A percentile compares a stretch with the other conserved stretches of the same genome.
These are phyloP conservation scores for Ahaetulla prasina DNA, from an alignment of 2,113 vertebrate species.

Conservation along the genomic window DNA sequence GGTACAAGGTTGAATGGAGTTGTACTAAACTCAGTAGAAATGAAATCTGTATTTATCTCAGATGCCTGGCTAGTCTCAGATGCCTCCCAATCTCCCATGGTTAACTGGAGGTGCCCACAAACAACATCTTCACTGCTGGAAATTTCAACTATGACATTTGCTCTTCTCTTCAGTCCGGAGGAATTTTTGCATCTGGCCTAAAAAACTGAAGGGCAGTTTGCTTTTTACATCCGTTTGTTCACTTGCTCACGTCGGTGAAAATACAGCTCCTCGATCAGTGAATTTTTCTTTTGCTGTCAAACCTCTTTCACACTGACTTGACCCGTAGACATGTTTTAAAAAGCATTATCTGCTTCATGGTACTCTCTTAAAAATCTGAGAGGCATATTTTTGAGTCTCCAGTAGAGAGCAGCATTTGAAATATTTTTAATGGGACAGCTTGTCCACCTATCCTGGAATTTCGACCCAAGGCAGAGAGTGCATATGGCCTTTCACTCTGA, in stretches of 20 bases:
- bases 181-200: not conserved
- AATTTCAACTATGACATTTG: not conserved
- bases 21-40: not conserved
- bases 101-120: not conserved
- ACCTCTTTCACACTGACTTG: not conserved
- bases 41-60: not conserved
- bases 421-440: slow-evolving; percentile 35
- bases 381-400: slow-evolving; percentile 34
- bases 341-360: slow-evolving; percentile 29
- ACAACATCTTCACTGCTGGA: not conserved
- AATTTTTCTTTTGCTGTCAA: not conserved
- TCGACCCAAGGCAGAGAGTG: slow-evolving; percentile 60
- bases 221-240: not conserved
- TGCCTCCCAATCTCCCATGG: not conserved
- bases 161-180: not conserved
- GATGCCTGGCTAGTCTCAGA: not conserved
- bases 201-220: not conserved
- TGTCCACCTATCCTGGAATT: slow-evolving; percentile 53
- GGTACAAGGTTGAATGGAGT: not conserved
- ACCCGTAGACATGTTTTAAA: not conserved
- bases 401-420: slow-evolving; percentile 34
- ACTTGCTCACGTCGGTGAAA: not conserved
- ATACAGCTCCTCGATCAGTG: fast-evolving
- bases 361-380: slow-evolving; percentile 32
- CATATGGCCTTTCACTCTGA: slow-evolving; percentile 64